Percentiles rank a stretch among this genome's conserved stretches.
Evolutionary conservation across 2,888 invertebrate species (phyloP).

Genomic region (Drosophila acutilabella): DNA sequence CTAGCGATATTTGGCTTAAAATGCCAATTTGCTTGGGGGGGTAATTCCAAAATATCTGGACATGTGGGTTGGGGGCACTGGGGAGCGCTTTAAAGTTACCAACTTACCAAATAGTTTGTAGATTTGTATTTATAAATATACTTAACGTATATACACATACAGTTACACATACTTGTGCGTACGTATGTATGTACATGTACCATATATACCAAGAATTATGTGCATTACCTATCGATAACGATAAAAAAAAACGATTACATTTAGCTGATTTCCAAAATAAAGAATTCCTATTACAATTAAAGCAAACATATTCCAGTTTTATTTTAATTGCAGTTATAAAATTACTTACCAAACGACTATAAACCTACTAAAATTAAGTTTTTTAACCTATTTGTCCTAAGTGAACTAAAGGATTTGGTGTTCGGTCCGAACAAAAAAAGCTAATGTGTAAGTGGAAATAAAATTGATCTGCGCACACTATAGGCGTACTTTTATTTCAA

Average conservation of each 20-base stretch:
- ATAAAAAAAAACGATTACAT: constrained; percentile 41
- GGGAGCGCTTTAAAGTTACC: constrained; percentile 9
- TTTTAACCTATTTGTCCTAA: too few relatives aligned
- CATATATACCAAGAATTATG: constrained; percentile 15
- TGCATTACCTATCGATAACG: constrained; percentile 21
- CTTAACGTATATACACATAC: neutral
- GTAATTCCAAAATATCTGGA: neutral
- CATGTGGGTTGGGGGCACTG: neutral
- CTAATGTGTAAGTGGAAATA: too few relatives aligned
- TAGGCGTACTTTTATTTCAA: too few relatives aligned
- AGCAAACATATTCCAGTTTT: neutral
- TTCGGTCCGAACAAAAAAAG: too few relatives aligned
- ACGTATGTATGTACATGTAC: neutral
- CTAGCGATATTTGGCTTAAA: constrained; percentile 26
- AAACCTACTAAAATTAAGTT: too few relatives aligned
- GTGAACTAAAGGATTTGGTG: too few relatives aligned
- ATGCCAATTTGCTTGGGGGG: constrained; percentile 26
- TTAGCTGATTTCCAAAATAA: constrained; percentile 69
- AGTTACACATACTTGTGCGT: constrained; percentile 8
- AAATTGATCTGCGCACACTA: too few relatives aligned
- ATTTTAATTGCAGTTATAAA: neutral
- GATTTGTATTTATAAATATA: constrained; percentile 38
- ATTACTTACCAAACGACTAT: too few relatives aligned
- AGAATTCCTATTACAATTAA: constrained; percentile 65
- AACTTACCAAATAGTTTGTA: constrained; percentile 34